A percentile compares a stretch with the other conserved stretches of the same genome.
phyloP scores from a whole-genome alignment of 1,140 invertebrate species.

The Aphaenogaster ashmeadi region DNA sequence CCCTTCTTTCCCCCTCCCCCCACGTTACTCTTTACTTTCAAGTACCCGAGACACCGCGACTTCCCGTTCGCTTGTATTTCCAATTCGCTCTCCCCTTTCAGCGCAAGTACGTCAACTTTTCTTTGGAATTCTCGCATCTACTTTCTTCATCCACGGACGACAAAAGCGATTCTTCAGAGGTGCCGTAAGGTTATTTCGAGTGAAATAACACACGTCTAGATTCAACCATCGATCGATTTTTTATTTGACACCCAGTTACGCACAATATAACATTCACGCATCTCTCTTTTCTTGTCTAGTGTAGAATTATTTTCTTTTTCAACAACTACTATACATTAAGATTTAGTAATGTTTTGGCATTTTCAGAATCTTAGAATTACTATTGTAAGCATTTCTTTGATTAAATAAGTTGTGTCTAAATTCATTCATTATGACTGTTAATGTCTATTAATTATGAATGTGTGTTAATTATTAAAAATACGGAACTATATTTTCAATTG shows the following conservation, averaged over 20 bases:
- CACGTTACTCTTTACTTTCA: neutral
- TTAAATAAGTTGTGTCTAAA: too few relatives aligned
- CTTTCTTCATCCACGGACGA: constrained; percentile 8
- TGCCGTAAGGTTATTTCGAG: constrained; percentile 22
- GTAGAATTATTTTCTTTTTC: neutral
- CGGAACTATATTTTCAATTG: neutral
- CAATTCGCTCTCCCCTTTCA: constrained; percentile 43
- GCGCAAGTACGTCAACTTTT: constrained; percentile 1
- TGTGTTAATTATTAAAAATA: neutral
- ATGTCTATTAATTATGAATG: neutral
- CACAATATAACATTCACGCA: neutral
- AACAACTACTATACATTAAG: neutral
- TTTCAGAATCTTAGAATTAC: neutral
- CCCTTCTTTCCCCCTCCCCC: neutral
- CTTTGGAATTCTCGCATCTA: constrained; percentile 7
- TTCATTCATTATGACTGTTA: neutral
- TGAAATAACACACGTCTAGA: constrained; percentile 33
- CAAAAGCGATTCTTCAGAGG: neutral
- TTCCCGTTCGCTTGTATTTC: constrained; percentile 35
- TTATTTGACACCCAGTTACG: neutral
- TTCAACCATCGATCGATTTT: neutral
- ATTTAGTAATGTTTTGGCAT: neutral
- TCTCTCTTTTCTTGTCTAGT: neutral
- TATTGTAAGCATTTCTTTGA: neutral
- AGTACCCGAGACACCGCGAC: neutral